Percentiles rank a stretch among this genome's conserved stretches.
These are phyloP conservation scores for Hypotaenidia okinawae DNA, from an alignment of 2,797 vertebrate genomes.

Conservation along the genomic window DNA sequence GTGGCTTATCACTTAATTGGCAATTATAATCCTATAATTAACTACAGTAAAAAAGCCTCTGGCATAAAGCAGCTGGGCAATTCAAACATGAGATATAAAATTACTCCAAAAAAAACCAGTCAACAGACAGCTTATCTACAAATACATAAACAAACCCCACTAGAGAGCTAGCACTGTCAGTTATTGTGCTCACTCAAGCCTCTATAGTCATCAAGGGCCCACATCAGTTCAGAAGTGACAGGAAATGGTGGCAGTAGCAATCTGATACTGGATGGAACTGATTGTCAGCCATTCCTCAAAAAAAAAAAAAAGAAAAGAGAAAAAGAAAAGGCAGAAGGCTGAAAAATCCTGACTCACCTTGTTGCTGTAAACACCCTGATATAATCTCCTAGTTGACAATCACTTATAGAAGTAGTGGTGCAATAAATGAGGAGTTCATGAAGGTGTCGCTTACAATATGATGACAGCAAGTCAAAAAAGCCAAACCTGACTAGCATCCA, in stretches of 20 bases:
- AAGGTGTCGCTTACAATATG: slow-evolving; percentile 14
- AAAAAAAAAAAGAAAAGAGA: background rate
- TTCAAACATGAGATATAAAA: background rate
- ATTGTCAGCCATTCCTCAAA: background rate
- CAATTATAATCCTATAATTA: slow-evolving; percentile 69
- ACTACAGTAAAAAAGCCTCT: slow-evolving; percentile 29
- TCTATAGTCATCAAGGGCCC: background rate
- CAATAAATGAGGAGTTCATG: slow-evolving; percentile 41
- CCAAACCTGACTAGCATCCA: background rate
- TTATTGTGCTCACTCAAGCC: background rate
- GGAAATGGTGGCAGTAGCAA: background rate
- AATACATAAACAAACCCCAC: background rate
- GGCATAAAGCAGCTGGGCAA: slow-evolving; percentile 18
- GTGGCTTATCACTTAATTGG: slow-evolving; percentile 59
- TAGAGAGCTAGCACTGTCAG: background rate
- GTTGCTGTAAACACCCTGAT: background rate
- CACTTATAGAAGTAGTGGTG: background rate
- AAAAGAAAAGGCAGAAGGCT: background rate
- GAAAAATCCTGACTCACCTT: background rate
- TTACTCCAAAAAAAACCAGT: background rate
- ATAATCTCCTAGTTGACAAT: background rate
- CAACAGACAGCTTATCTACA: slow-evolving; percentile 1
- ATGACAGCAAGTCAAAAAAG: background rate
- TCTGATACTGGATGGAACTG: background rate
- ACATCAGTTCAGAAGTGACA: background rate